Evolutionary conservation across 2,888 invertebrate species (phyloP).

Genomic region (Phasia obesa): DNA sequence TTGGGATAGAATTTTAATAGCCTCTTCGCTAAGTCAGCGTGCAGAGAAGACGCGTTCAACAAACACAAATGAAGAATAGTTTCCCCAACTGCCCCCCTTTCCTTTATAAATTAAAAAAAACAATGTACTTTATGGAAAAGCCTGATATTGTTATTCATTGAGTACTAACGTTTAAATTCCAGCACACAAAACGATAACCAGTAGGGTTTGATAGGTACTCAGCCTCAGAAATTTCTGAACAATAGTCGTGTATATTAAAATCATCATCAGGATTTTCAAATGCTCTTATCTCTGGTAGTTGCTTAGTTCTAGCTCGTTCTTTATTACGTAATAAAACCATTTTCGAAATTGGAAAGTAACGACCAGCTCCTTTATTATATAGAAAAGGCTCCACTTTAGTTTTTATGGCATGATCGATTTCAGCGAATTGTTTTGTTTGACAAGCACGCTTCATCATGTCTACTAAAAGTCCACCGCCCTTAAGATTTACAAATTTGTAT

Average conservation of each 20-base stretch:
- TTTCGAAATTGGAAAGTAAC: constrained; percentile 94
- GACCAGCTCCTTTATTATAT: constrained; percentile 96
- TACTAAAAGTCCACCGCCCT: constrained; percentile 96
- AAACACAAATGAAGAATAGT: constrained; percentile 96
- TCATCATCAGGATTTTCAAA: constrained; percentile 94
- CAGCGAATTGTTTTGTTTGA: constrained; percentile 94
- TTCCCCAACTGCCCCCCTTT: constrained; percentile 98
- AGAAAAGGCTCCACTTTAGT: constrained; percentile 95
- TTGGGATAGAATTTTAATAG: constrained; percentile 96
- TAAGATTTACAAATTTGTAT: constrained; percentile 94
- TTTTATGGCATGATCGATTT: constrained; percentile 95
- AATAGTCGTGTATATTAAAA: constrained; percentile 91
- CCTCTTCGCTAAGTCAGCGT: constrained; percentile 96
- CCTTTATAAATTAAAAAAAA: constrained; percentile 81
- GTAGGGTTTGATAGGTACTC: constrained; percentile 87
- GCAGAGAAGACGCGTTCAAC: constrained; percentile 93
- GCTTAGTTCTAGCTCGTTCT: constrained; percentile 90
- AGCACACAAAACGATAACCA: constrained; percentile 92
- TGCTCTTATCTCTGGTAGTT: constrained; percentile 89
- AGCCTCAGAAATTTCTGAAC: constrained; percentile 86
- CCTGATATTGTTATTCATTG: neutral
- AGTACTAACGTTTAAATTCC: constrained; percentile 88
- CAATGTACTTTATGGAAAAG: neutral
- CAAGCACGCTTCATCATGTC: constrained; percentile 96
- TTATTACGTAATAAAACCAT: constrained; percentile 93